phyloP scores from a whole-genome alignment of 2,888 invertebrate genomes.

The Epinotia demarniana region DNA sequence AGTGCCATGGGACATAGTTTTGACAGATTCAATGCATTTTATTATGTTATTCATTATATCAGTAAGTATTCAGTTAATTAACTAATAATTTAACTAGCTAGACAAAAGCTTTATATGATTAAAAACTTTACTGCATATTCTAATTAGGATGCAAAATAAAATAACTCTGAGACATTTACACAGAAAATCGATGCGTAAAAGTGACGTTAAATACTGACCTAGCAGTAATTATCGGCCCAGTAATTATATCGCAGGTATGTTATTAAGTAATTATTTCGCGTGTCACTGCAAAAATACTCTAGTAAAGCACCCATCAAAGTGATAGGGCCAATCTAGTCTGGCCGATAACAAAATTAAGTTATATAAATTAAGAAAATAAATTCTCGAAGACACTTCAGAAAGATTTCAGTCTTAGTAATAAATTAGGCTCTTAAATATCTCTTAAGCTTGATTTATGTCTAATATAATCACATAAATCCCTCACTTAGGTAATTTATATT shows the following conservation, averaged over 20 bases:
- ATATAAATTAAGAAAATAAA: constrained; percentile 18
- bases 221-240: neutral
- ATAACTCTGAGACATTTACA: neutral
- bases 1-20: too few species aligned
- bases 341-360: constrained; percentile 2
- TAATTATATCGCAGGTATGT: constrained; percentile 1
- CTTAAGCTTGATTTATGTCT: neutral
- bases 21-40: too few species aligned
- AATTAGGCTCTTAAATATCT: constrained; percentile 28
- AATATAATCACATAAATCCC: constrained; percentile 17
- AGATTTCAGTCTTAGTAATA: constrained; percentile 9
- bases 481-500: neutral
- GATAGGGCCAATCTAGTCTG: neutral
- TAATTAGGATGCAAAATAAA: too few species aligned
- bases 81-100: too few species aligned
- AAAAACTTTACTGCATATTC: too few species aligned
- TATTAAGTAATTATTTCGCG: neutral
- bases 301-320: neutral
- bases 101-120: too few species aligned
- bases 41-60: too few species aligned
- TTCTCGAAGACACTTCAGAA: constrained; percentile 6
- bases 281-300: neutral
- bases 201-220: neutral
- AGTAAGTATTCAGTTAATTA: too few species aligned
- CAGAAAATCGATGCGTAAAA: neutral